Evolutionary conservation across 2,113 vertebrate genomes (phyloP).

Genomic region (Anseranas semipalmata): DNA sequence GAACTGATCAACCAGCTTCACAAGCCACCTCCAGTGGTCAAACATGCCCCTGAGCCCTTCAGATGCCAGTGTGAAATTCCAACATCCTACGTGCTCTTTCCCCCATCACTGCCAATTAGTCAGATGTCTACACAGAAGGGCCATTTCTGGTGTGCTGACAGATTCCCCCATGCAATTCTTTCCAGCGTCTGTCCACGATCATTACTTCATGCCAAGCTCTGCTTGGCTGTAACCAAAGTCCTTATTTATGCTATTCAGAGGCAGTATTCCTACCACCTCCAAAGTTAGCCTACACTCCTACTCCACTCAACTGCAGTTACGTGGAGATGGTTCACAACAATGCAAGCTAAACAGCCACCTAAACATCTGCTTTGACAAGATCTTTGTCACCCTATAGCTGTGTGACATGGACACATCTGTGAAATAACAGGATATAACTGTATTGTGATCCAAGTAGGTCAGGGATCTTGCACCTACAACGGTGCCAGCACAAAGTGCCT

Average conservation of each 20-base stretch:
- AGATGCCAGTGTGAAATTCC: background rate
- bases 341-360: background rate
- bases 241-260: background rate
- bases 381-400: background rate
- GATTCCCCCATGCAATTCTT: background rate
- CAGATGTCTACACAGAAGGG: background rate
- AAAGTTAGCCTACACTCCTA: background rate
- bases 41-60: background rate
- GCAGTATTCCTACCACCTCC: background rate
- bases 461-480: background rate
- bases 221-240: background rate
- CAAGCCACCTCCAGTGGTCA: background rate
- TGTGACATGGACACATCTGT: background rate
- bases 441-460: background rate
- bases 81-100: background rate
- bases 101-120: background rate
- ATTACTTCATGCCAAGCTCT: background rate
- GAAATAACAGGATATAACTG: background rate
- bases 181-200: background rate
- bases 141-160: background rate
- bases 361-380: background rate
- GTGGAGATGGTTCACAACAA: background rate
- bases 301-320: background rate
- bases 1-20: background rate
- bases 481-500: background rate